Evolutionary conservation across 2,797 vertebrate species (phyloP), one percentile per base, ranked within the genome.

Genomic region (Petrocephalus schoutedeni): DNA sequence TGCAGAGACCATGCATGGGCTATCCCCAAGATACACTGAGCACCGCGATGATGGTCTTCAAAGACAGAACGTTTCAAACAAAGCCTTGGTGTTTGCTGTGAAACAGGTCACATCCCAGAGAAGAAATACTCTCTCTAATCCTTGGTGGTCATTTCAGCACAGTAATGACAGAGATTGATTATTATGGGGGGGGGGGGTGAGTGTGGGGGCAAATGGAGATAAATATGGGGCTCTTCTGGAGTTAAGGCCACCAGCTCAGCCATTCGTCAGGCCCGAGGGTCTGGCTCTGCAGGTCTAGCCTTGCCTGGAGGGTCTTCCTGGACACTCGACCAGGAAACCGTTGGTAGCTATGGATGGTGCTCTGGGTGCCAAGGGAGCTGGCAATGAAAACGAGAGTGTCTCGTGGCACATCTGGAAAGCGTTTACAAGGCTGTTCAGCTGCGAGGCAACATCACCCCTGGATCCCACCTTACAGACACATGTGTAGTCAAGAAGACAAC

Each of bases 341-440:
- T 3, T 74, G 32, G 71, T 19, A 45, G 19, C 41, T 77, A 41
- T 6, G 67, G 32, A 8, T 77, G 71, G 16, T 32, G 16, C 21
- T 41, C 14, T 14, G 16, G 6, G 6, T 41, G 71, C 71, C 19
- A 32, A 2, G 1, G 36, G 71, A 8, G 71, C 16, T 32, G 41
- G 14, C 28, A 36, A 45, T 14, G 14, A 84, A 7, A 21, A 49
- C 19, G 21, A 49, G 51, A 84, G 49, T 10, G 54, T 53, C 54
- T 84, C 45, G 54, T 19, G 51, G 82, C 51, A 84, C 82, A 84
- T 84, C 82, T 56, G 82, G 51, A 53, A 84, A 84, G 51, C 82
- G 12, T 84, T 84, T 49, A 84, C 45, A 54, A 8, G n/a, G 82
- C 82, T 84, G 45, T 23, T 21, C n/a, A 7, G 51, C 51, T 54